phyloP scores from a whole-genome alignment of 2,113 vertebrate genomes.

The Bufo gargarizans region DNA sequence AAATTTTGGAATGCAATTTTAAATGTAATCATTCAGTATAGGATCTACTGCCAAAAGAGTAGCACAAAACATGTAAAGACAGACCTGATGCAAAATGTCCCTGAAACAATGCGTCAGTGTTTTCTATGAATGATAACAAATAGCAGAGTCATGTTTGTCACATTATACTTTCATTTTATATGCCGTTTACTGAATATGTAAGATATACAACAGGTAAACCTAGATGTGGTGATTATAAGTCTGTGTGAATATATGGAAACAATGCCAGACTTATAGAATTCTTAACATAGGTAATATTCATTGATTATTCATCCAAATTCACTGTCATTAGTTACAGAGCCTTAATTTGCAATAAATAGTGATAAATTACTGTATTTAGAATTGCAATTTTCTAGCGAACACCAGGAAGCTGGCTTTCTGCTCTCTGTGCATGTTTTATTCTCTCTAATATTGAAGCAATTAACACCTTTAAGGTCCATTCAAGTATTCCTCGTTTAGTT shows the following conservation, averaged over 20 bases:
- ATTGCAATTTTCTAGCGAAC: conserved; percentile 23
- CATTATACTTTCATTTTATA: not conserved
- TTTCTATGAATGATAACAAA: not conserved
- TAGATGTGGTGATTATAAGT: not conserved
- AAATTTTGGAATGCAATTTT: no score
- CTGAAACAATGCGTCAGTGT: not conserved
- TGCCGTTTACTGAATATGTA: not conserved
- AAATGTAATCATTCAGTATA: not conserved
- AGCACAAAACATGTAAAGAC: not conserved
- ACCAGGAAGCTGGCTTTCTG: not conserved
- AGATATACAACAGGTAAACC: not conserved
- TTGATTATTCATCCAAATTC: conserved; percentile 37
- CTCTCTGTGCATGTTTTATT: no score
- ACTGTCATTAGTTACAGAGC: conserved; percentile 17
- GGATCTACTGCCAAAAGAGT: not conserved
- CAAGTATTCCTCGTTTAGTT: no score
- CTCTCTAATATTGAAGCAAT: no score
- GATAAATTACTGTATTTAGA: conserved; percentile 42
- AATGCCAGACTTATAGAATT: not conserved
- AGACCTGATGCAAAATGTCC: not conserved
- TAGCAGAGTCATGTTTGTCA: not conserved
- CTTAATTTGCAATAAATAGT: conserved; percentile 35
- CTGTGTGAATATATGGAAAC: not conserved
- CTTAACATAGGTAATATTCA: conserved; percentile 37
- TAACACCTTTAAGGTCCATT: no score